phyloP scores from a whole-genome alignment of 1,140 invertebrate genomes.

The Ectropis grisescens region DNA sequence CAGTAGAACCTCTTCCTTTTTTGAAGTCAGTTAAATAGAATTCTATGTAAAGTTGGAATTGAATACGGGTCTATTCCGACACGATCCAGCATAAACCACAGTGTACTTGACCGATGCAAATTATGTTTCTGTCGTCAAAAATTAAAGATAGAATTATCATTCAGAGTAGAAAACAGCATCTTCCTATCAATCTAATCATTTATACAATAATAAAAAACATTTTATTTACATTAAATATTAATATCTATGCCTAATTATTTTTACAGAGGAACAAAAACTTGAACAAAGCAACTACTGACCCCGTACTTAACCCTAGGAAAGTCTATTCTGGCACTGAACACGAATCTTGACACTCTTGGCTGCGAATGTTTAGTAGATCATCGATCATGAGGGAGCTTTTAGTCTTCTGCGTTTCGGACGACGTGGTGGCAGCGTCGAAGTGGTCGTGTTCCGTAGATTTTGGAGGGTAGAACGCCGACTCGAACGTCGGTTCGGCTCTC shows the following conservation, averaged over 20 bases:
- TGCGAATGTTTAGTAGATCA: constrained; percentile 44
- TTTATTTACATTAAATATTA: constrained; percentile 65
- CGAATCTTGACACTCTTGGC: constrained; percentile 35
- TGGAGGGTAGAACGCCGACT: constrained; percentile 53
- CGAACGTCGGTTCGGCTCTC: constrained; percentile 40
- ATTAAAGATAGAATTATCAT: too few species aligned
- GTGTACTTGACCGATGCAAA: too few species aligned
- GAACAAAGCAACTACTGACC: constrained; percentile 53
- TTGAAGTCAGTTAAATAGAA: too few species aligned
- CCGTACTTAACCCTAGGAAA: constrained; percentile 21
- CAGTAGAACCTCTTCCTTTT: too few species aligned
- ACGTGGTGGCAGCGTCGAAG: constrained; percentile 20
- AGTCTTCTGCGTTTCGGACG: constrained; percentile 35
- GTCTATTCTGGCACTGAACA: constrained; percentile 30
- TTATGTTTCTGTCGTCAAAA: too few species aligned
- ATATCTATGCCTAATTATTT: constrained; percentile 42
- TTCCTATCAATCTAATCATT: constrained; percentile 21
- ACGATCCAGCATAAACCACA: too few species aligned
- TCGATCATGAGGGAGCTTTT: constrained; percentile 51
- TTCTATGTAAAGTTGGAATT: too few species aligned
- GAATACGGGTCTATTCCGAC: too few species aligned
- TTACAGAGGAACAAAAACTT: constrained; percentile 67
- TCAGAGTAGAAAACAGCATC: constrained; percentile 41
- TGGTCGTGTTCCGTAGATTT: constrained; percentile 30
- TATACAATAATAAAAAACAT: constrained; percentile 62